phyloP scores from a whole-genome alignment of 2,797 vertebrate genomes.

The Sebastes vulpes region DNA sequence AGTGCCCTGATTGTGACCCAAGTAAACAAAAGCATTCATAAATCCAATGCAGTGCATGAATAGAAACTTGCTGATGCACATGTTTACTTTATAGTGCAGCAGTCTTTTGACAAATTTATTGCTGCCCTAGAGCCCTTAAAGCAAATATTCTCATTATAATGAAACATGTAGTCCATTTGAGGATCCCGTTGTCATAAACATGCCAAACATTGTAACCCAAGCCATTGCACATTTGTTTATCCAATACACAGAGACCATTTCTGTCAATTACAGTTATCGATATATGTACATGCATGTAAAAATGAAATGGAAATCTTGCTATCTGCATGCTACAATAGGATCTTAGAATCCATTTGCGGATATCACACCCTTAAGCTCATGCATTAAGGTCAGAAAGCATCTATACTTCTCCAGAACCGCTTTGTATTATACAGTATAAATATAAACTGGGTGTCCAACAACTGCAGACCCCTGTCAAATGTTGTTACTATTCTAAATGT shows the following conservation, averaged over 20 bases:
- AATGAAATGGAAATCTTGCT: background rate
- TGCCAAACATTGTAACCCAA: conserved; percentile 9
- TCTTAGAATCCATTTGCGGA: background rate
- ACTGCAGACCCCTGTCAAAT: background rate
- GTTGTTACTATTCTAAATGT: background rate
- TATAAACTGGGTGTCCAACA: background rate
- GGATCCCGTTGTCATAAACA: conserved; percentile 29
- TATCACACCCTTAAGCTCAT: background rate
- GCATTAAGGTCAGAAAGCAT: background rate
- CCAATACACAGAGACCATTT: background rate
- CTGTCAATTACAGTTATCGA: background rate
- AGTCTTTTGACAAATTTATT: conserved; percentile 45
- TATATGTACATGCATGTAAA: background rate
- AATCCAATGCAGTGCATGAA: conserved; percentile 33
- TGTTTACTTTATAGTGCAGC: conserved; percentile 35
- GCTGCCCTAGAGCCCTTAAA: conserved; percentile 26
- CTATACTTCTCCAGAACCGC: background rate
- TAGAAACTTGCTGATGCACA: conserved; percentile 48
- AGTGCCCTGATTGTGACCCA: conserved; percentile 17
- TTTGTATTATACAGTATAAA: background rate
- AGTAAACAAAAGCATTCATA: conserved; percentile 41
- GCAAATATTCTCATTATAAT: conserved; percentile 42
- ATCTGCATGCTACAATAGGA: background rate
- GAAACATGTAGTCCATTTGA: conserved; percentile 25
- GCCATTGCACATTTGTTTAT: background rate